Conservation (phyloP, 2,888 invertebrate species). For the Morpho deidamia region DNA sequence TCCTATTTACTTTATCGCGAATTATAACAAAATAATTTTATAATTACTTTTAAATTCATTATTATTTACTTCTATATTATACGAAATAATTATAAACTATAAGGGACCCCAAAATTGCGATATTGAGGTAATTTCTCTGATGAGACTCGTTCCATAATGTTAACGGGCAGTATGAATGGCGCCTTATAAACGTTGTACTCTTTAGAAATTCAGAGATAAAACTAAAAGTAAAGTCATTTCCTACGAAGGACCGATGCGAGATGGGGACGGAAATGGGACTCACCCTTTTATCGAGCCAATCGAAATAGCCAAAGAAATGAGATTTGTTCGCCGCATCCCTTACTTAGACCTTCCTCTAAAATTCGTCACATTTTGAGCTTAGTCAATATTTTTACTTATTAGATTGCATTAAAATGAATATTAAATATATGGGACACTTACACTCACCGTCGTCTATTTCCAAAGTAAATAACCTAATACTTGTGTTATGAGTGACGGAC, state of each 20-base stretch:
- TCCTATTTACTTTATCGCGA: too few relatives aligned
- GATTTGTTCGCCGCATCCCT: constrained; percentile 27
- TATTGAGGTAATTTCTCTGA: constrained; percentile 16
- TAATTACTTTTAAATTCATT: too few relatives aligned
- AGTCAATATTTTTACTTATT: too few relatives aligned
- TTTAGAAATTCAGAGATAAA: constrained; percentile 44
- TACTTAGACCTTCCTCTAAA: constrained; percentile 2
- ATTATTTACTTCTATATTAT: too few relatives aligned
- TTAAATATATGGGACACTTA: too few relatives aligned
- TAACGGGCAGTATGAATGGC: constrained; percentile 18
- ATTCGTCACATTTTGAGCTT: too few relatives aligned
- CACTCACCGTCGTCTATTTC: too few relatives aligned
- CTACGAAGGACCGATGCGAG: constrained; percentile 44
- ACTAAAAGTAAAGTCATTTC: constrained; percentile 46
- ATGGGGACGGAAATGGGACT: constrained; percentile 52
- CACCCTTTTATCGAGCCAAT: constrained; percentile 56
- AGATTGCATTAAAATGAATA: too few relatives aligned
- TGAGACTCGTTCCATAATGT: constrained; percentile 14
- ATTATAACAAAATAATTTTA: too few relatives aligned
- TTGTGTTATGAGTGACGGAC: too few relatives aligned
- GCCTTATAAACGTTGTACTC: constrained; percentile 30
- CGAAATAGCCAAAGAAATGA: constrained; percentile 43
- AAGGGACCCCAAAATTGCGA: constrained; percentile 19
- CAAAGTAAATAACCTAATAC: too few relatives aligned
- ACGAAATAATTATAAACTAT: too few relatives aligned